Conservation (phyloP, 2,888 invertebrate genomes). For the Cheilosia soror region DNA sequence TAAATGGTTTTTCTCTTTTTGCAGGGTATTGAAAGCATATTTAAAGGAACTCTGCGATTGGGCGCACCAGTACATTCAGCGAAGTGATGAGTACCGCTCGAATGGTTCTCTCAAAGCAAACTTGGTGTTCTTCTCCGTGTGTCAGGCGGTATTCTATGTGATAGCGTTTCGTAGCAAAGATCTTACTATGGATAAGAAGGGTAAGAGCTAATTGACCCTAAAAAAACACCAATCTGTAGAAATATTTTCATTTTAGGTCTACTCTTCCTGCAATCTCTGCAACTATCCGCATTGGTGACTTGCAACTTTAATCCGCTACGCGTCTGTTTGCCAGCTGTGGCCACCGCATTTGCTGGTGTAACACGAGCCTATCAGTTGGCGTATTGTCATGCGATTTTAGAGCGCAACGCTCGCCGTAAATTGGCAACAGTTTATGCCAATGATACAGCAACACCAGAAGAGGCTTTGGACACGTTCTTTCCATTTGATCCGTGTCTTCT, state of each 20-base stretch:
- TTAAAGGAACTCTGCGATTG: conserved; percentile 90
- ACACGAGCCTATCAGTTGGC: conserved; percentile 94
- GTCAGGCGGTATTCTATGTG: conserved; percentile 96
- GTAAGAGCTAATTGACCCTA: conserved; percentile 84
- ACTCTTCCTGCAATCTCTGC: conserved; percentile 91
- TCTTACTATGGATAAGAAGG: conserved; percentile 90
- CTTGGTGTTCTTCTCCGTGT: conserved; percentile 94
- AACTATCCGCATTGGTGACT: conserved; percentile 93
- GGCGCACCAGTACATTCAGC: conserved; percentile 92
- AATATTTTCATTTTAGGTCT: conserved; percentile 86
- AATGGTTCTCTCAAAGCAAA: conserved; percentile 88
- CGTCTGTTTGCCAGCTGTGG: conserved; percentile 90
- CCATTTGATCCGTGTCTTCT: conserved; percentile 96
- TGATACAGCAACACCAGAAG: conserved; percentile 84
- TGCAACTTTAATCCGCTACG: conserved; percentile 94
- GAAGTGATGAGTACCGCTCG: conserved; percentile 80
- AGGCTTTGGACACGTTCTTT: conserved; percentile 89
- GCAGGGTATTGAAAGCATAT: conserved; percentile 87
- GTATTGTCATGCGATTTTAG: conserved; percentile 95
- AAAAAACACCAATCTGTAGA: too few species aligned
- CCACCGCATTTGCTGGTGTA: conserved; percentile 91
- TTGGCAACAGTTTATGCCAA: conserved; percentile 86
- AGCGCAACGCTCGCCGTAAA: conserved; percentile 89
- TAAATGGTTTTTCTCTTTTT: conserved; percentile 71
- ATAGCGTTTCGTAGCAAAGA: conserved; percentile 95